Conservation (phyloP, 2,888 invertebrate genomes). For the Isoperla grammatica region DNA sequence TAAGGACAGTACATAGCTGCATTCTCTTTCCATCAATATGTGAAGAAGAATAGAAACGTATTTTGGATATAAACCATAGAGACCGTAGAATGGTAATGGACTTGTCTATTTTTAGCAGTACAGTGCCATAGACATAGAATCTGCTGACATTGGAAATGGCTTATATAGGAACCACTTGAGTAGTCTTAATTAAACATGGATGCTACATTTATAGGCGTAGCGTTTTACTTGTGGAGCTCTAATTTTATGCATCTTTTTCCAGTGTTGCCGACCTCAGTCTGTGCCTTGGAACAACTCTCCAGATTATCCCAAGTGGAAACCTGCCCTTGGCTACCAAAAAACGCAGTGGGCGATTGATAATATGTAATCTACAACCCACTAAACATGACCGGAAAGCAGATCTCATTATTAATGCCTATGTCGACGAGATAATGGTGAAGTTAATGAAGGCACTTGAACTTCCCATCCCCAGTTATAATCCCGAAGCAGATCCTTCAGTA, state of each 20-base stretch:
- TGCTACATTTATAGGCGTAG: no score
- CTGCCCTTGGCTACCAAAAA: slow-evolving; percentile 81
- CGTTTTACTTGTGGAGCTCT: no score
- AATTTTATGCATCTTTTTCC: slow-evolving; percentile 44
- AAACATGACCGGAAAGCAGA: slow-evolving; percentile 94
- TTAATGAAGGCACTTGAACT: slow-evolving; percentile 69
- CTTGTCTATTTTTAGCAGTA: no score
- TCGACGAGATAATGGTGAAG: slow-evolving; percentile 73
- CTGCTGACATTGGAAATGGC: no score
- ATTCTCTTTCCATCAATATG: no score
- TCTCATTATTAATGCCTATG: slow-evolving; percentile 80
- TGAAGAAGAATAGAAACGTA: no score
- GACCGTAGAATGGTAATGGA: no score
- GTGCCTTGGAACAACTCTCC: slow-evolving; percentile 93
- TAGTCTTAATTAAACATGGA: no score
- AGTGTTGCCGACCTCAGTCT: slow-evolving; percentile 91
- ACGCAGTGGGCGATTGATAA: slow-evolving; percentile 81
- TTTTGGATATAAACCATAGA: no score
- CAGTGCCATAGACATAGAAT: no score
- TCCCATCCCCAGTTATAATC: slow-evolving; percentile 65
- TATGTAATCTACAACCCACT: slow-evolving; percentile 96
- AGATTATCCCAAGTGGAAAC: slow-evolving; percentile 95
- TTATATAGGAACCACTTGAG: no score
- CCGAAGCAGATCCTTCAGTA: slow-evolving; percentile 62
- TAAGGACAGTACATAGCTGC: no score